A percentile compares a stretch with the other conserved stretches of the same genome.
Evolutionary conservation across 2,113 vertebrate species (phyloP).

Genomic region (Neolamprologus hecqui): DNA sequence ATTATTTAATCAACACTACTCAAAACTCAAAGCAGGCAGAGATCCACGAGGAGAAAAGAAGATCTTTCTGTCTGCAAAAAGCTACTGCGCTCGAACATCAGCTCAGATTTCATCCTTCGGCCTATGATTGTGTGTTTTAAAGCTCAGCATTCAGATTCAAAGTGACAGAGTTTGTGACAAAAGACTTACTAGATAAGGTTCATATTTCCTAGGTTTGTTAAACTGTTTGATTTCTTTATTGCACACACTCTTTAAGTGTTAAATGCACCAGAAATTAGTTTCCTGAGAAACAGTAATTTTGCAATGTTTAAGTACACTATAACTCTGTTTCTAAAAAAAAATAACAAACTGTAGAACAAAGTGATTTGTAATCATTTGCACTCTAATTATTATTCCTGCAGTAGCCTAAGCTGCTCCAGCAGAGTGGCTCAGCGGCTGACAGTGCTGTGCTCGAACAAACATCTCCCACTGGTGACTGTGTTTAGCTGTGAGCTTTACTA

Average conservation of each 20-base stretch:
- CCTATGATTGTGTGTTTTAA: background rate
- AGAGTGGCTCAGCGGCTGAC: background rate
- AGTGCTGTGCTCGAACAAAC: background rate
- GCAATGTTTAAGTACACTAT: background rate
- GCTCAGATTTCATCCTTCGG: background rate
- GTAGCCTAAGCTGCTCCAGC: background rate
- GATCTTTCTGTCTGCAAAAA: background rate
- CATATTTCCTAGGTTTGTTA: background rate
- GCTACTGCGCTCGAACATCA: background rate
- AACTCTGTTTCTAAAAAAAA: background rate
- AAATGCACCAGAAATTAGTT: background rate
- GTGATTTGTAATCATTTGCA: background rate
- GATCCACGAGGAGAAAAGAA: background rate
- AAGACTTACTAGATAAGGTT: background rate
- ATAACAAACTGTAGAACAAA: background rate
- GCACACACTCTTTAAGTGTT: background rate
- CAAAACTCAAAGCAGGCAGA: background rate
- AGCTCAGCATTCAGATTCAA: background rate
- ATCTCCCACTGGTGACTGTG: background rate
- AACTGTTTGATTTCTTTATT: background rate
- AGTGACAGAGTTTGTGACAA: background rate
- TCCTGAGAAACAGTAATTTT: background rate
- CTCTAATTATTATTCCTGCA: background rate
- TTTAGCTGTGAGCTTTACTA: background rate
- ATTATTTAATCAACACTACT: background rate